Base-by-base conservation (phyloP, 2,797 vertebrate genomes). In the Chloroceryle inda region DNA sequence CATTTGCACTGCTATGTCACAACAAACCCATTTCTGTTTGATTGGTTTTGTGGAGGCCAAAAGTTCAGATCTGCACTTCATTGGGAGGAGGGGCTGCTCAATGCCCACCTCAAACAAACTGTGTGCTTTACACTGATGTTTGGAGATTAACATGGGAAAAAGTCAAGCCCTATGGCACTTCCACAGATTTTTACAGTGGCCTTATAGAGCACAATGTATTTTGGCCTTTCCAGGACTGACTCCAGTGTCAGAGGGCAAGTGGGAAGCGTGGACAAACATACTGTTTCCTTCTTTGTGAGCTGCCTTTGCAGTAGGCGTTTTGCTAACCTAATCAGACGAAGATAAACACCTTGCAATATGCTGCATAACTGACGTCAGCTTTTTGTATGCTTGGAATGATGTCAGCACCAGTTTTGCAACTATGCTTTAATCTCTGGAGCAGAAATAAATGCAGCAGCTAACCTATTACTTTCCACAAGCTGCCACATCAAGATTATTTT, bases 331-430 rank as follows among this genome's bases (percentile, higher is more conserved):
- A 96, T 96, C 94, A 94, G 85, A 94, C 91, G 89, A 52, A 96
- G 95, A 96, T 94, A 97, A 97, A 89, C 94, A 96, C 89, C 93
- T 96, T 95, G 95, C 89, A 52, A 81, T n/a, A 69, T 13, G 56
- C 52, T 37, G 50, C 47, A 52, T 33, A 73, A 81, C 88, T 88
- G 73, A 96, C 59, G 63, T 85, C 92, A 96, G 91, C 79, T 96
- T 96, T 93, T 90, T 95, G 89, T 88, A 69, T 45, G 55, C 67
- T 95, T 74, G 85, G 55, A 92, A 89, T 94, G 87, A 93, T 92
- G 87, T 95, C 95, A 96, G 88, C 79, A 86, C 17, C 49, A 82
- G 77, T 67, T 94, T 66, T 88, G 76, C 82, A 86, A 79, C 85
- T 56, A 17, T 18, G 6, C 67, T 86, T 90, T 79, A 91, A 88